phyloP scores from a whole-genome alignment of 2,113 vertebrate species.

The Grammomys dolichurus region DNA sequence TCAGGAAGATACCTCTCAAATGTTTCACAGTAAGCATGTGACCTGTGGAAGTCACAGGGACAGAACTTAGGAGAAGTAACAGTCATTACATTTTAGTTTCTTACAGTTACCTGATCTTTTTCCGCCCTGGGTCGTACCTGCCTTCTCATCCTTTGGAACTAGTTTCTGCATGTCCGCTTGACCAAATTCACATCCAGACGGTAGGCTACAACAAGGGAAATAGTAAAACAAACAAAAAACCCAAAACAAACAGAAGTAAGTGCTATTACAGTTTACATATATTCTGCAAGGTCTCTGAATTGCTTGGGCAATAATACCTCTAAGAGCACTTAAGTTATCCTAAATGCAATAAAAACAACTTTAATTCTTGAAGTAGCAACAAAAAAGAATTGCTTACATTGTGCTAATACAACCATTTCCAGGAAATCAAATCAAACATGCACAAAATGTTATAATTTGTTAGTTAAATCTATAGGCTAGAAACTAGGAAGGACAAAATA shows the following conservation, averaged over 20 bases:
- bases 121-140: conserved; percentile 86
- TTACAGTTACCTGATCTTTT: conserved; percentile 90
- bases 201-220: conserved; percentile 88
- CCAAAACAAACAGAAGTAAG: neutral
- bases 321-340: neutral
- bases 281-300: neutral
- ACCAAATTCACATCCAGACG: conserved; percentile 96
- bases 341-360: conserved; percentile 31
- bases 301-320: conserved; percentile 1
- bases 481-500: conserved; percentile 12
- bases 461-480: neutral
- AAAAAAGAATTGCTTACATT: neutral
- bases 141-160: conserved; percentile 96
- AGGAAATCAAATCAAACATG: conserved; percentile 25
- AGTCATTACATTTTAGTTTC: conserved; percentile 67
- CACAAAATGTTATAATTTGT: neutral
- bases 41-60: neutral
- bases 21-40: neutral
- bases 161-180: conserved; percentile 98
- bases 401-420: neutral
- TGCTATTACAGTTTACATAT: neutral
- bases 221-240: neutral
- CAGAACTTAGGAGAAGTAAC: conserved; percentile 39
- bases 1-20: conserved; percentile 17
- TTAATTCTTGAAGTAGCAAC: conserved; percentile 11